Evolutionary conservation across 2,113 vertebrate species (phyloP).

Genomic region (Pseudorhombus dupliciocellatus): DNA sequence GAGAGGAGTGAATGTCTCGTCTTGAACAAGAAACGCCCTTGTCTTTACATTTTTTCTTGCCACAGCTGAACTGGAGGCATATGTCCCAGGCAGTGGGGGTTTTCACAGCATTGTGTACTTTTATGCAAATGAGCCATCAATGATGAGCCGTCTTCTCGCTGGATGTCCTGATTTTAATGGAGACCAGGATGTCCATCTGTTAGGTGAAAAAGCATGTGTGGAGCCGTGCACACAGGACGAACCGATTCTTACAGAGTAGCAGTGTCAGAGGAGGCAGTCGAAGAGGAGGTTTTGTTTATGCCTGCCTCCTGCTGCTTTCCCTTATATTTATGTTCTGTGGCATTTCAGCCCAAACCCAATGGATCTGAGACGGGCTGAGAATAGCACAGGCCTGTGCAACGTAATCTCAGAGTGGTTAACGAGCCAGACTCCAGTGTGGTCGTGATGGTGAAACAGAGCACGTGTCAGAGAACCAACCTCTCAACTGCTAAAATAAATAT

Average conservation of each 20-base stretch:
- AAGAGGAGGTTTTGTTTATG: constrained; percentile 38
- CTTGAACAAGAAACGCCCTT: not conserved
- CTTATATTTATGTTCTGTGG: constrained; percentile 39
- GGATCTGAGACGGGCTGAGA: constrained; percentile 33
- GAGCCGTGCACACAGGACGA: constrained; percentile 35
- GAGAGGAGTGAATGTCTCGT: constrained; percentile 20
- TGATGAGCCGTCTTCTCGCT: constrained; percentile 60
- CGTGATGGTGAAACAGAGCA: constrained; percentile 2
- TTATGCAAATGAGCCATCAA: constrained; percentile 66
- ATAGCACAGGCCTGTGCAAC: not conserved
- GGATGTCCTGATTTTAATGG: constrained; percentile 75
- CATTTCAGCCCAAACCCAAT: constrained; percentile 26
- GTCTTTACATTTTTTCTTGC: constrained; percentile 30
- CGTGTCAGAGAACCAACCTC: not conserved
- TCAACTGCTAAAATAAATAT: not conserved
- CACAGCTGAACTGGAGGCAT: constrained; percentile 42
- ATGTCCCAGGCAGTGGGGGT: constrained; percentile 40
- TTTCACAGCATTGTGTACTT: constrained; percentile 56
- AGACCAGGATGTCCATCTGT: constrained; percentile 74
- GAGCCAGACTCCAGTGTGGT: not conserved
- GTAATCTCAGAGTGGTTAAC: not conserved
- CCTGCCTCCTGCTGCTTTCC: constrained; percentile 22
- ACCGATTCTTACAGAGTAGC: constrained; percentile 33
- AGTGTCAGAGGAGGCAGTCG: constrained; percentile 25
- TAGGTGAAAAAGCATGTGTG: constrained; percentile 58